A percentile compares a stretch with the other conserved stretches of the same genome.
Evolutionary conservation across 2,113 vertebrate genomes (phyloP).

Genomic region (Notiomystis cincta): DNA sequence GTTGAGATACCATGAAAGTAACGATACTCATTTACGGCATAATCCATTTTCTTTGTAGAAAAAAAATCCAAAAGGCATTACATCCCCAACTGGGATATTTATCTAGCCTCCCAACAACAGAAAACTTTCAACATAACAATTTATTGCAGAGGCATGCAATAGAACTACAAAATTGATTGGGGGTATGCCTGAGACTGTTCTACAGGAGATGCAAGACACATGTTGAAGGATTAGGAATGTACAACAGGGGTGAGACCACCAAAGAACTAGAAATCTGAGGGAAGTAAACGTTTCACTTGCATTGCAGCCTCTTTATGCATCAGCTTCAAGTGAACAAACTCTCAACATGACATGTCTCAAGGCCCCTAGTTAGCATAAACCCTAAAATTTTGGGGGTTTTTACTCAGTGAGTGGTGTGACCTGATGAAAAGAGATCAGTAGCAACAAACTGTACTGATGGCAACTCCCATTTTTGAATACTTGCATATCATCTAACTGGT

Average conservation of each 20-base stretch:
- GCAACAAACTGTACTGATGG: neutral
- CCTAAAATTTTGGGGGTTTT: fast-evolving
- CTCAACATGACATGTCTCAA: neutral
- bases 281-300: neutral
- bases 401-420: neutral
- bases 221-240: fast-evolving
- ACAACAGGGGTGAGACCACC: neutral
- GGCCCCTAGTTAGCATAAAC: neutral
- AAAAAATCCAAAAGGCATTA: neutral
- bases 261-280: neutral
- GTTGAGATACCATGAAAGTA: neutral
- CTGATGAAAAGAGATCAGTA: neutral
- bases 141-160: neutral
- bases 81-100: neutral
- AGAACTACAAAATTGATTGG: neutral
- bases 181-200: fast-evolving
- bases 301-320: fast-evolving
- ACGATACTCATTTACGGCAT: neutral
- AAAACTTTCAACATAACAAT: neutral
- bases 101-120: neutral
- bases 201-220: fast-evolving
- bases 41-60: neutral
- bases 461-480: neutral
- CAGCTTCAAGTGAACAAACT: neutral
- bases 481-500: neutral